A percentile compares a stretch with the other conserved stretches of the same genome.
These are phyloP conservation scores for Ernsta delagoae DNA, from an alignment of 2,888 invertebrate species.

Conservation along the genomic window DNA sequence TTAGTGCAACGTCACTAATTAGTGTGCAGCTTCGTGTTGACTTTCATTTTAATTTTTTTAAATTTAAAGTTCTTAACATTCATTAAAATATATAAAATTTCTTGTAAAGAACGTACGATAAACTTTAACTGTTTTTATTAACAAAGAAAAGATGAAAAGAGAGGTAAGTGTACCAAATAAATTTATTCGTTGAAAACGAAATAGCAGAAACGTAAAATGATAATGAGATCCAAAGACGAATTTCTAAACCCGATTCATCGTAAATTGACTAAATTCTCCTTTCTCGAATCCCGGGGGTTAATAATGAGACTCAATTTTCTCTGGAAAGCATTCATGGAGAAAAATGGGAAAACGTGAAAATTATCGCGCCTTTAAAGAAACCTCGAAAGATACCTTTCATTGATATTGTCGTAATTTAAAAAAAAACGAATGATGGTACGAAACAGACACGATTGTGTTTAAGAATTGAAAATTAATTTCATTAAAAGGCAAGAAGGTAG, in stretches of 20 bases:
- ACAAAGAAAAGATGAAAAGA: too few species aligned
- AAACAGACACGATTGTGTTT: neutral
- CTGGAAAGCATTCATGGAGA: constrained; percentile 43
- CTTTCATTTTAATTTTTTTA: too few species aligned
- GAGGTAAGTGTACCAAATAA: too few species aligned
- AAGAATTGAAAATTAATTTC: neutral
- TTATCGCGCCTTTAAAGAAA: constrained; percentile 30
- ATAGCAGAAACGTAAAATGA: neutral
- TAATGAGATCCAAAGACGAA: neutral
- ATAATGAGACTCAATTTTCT: constrained; percentile 49
- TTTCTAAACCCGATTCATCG: constrained; percentile 19
- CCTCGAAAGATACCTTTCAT: neutral
- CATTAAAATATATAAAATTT: too few species aligned
- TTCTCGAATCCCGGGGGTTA: constrained; percentile 22
- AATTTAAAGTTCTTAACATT: too few species aligned
- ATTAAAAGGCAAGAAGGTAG: too few species aligned
- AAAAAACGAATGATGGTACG: neutral
- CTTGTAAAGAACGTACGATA: too few species aligned
- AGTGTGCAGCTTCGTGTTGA: neutral
- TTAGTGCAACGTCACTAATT: constrained; percentile 1
- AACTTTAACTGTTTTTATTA: too few species aligned
- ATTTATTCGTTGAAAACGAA: neutral
- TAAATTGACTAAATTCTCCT: constrained; percentile 19
- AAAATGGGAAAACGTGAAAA: constrained; percentile 44
- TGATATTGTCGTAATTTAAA: neutral